Base-by-base conservation (phyloP, 2,113 vertebrate species). In the Scomber japonicus region DNA sequence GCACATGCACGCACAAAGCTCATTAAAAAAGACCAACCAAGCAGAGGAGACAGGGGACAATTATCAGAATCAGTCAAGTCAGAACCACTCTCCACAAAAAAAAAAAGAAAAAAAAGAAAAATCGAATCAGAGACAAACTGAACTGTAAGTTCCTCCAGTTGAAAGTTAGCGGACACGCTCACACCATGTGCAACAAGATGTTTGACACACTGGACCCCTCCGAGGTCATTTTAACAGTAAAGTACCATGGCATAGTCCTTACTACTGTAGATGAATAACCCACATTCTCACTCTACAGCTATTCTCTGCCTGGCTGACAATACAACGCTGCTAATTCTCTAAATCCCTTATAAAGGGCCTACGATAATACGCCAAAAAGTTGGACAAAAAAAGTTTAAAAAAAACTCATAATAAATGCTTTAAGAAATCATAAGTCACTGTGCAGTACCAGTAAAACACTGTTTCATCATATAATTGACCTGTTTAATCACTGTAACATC, bases 11-110 rank as follows among this genome's bases (percentile, higher is more conserved):
- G 40, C 57, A 56, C 69, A 51, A 15, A 79, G 64, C 84, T 87
- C 82, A 82, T 90, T 91, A 91, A 93, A 90, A 87, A 63, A 66
- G 81, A 74, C 88, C 82, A 84, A 50, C 78, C 80, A 75, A 82
- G 86, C 89, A 55, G 81, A 90, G 79, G 81, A 91, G 80, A 80
- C 31, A 0, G 15, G 19, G 73, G 71, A 82, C 83, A 85, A 79
- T 81, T 81, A 89, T 80, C 69, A 46, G 65, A 85, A 71, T 35
- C 78, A 75, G 66, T 87, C 76, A 15, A 82, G 83, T 84, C 72
- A 69, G 55, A 87, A 69, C 56, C 44, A 60, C 48, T 49, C 44
- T 71, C 7, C 21, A 40, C 7, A 40, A 40, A 40, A 40, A 40
- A 40, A 40, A 40, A 40, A 40, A 40, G 9, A 40, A 40, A 16